Evolutionary conservation across 2,797 vertebrate species (phyloP), one percentile per base, ranked within the genome.

Genomic region (Pangasius sanitwongsei): DNA sequence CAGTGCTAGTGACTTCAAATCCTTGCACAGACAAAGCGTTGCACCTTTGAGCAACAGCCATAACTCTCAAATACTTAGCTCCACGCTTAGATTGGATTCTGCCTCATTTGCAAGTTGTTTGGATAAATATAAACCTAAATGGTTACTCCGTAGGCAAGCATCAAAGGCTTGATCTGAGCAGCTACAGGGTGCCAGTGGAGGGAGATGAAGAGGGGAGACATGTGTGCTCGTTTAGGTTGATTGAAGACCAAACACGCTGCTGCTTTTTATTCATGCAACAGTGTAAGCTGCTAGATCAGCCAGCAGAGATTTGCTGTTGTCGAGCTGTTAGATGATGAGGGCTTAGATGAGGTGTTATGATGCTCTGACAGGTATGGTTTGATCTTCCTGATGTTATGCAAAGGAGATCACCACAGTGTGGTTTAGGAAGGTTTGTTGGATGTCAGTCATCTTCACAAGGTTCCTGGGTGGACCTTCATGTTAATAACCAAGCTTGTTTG

Each of bases 161-260:
- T 85, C 83, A 85, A 85, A 70, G 83, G 15, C 44, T 83, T 69
- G 83, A 85, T 85, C n/a, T 85, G 65, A 85, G 83, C 18, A 85
- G 65, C 65, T 55, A 53, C 48, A 55, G 83, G 83, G 83, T 53
- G 65, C 65, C 83, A 55, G 63, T 34, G 65, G 48, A 85, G 83
- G n/a, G 11, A 85, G 48, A 85, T 37, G 18, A 55, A 55, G n/a
- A 55, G 48, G 31, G n/a, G 25, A 70, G 65, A 28, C n/a, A 18
- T 65, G 83, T 53, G 63, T 34, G 63, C 83, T 70, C 20, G 9
- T 85, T 85, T 55, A 55, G 65, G 83, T 7, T 70, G 83, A 85
- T 37, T 85, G 50, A 70, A 70, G 65, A 55, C 83, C 65, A 37
- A 85, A 85, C 41, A 83, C 8, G 8, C 44, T 53, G 65, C 65